Base-by-base conservation (phyloP, 2,888 invertebrate species). In the Horisme vitalbata region DNA sequence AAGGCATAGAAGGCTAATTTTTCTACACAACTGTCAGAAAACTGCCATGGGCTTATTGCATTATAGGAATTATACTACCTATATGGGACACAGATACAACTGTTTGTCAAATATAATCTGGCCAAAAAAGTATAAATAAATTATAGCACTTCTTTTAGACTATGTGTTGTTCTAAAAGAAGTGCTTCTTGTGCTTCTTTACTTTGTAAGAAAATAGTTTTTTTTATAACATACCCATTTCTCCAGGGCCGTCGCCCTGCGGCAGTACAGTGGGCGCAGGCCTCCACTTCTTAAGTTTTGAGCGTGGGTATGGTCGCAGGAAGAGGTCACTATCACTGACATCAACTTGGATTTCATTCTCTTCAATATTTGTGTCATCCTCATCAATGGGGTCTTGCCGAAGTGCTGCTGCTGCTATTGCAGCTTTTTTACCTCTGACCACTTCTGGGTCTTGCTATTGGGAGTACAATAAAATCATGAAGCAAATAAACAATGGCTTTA, bases 231-330 rank as follows among this genome's bases (percentile, higher is more conserved):
- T 90, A 64, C 99, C 99, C 91, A 95, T 91, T 89, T 99, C 99
- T 27, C 99, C 99, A 18, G 97, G 96, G 48, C 91, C 92, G 1
- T 94, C 94, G 30, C 90, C 90, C 32, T 86, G 84, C 12, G 95
- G 94, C 34, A 83, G 84, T 1, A 97, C 93, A 2, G 92, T 82
- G 7, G 94, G 94, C 3, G 94, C 95, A 4, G 92, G 91, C 57
- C 92, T 85, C 97, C 97, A 97, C 64, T 92, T 88, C 63, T 92
- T 92, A 31, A 96, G 77, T 36, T 73, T 68, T 1, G 84, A 77
- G 31, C 65, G 68, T 20, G 83, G 67, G 56, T 90, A 90, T 28
- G 75, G 75, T 1, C 70, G 59, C 21, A 90, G 53, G 12, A 76
- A 48, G 11, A 86, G 63, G 0, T 81, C 85, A 41, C 81, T 75